These are phyloP conservation scores for Geodia barretti DNA, from an alignment of 37 sponge, comb jelly and placozoan genomes.

Conservation along the genomic window DNA sequence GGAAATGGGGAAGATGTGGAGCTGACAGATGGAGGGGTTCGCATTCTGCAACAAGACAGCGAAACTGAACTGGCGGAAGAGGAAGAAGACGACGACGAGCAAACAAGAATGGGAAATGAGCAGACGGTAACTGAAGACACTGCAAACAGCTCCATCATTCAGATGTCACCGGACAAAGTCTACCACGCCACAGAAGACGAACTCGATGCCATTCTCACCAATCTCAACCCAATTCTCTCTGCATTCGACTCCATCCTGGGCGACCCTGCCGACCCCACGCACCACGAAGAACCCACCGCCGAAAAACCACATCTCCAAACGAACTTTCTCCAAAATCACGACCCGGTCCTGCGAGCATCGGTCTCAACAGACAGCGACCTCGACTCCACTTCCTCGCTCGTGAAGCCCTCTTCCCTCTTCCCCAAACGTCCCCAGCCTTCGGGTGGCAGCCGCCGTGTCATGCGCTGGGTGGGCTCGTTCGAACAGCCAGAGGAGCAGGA, in stretches of 20 bases:
- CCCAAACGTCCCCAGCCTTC: neutral
- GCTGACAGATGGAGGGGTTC: too few species aligned
- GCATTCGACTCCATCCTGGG: neutral
- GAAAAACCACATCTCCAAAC: neutral
- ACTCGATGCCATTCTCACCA: neutral
- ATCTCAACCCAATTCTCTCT: neutral
- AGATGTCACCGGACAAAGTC: too few species aligned
- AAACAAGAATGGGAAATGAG: too few species aligned
- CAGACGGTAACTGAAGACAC: too few species aligned
- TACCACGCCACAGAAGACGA: neutral
- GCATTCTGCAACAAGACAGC: too few species aligned
- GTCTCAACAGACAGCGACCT: slow-evolving; percentile 36
- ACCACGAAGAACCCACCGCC: neutral
- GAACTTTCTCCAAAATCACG: neutral
- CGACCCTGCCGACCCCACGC: neutral
- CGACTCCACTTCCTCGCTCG: neutral
- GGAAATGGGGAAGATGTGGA: neutral
- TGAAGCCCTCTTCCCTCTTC: slow-evolving; percentile 8
- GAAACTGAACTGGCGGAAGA: too few species aligned
- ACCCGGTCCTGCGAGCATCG: neutral
- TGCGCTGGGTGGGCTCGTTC: neutral
- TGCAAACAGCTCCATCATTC: too few species aligned
- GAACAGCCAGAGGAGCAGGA: neutral
- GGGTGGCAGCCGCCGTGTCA: neutral
- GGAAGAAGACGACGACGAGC: slow-evolving; percentile 19